Base-by-base conservation (phyloP, 2,113 vertebrate genomes). In the Columba janthina region DNA sequence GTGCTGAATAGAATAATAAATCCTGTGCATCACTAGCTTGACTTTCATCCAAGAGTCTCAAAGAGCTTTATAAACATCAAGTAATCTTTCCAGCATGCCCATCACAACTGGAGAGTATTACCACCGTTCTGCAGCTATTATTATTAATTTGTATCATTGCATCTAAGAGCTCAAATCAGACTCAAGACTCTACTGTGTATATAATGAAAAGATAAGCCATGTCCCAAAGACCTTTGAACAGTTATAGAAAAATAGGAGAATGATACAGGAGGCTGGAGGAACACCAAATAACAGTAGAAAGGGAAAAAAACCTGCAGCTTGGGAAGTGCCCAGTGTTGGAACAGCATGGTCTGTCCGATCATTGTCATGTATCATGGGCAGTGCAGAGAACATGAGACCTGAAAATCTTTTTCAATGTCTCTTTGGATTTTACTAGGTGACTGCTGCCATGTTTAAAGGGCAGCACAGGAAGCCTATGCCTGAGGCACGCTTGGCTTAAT, bases 51-150 rank as follows among this genome's bases (percentile, higher is more conserved):
- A 72, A 50, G 46, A 83, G 40, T 91, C 78, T 96, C 88, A 95
- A 94, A 96, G 88, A 89, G 75, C 93, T 96, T 96, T 90, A 85
- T 95, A 96, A 96, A 95, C 81, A 92, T 96, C 86, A 96, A 90
- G 91, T 84, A 94, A 87, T 94, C 88, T 85, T 94, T 94, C 67
- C 72, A 83, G 81, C 69, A 36, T 77, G 54, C n/a, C 93, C 54
- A 73, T 93, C 67, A 56, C 83, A 70, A 62, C 78, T 84, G 83
- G 89, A 64, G 57, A 84, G 74, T 80, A 44, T 96, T 92, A 58
- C 29, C 38, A 51, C 67, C 7, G 1, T 81, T 83, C 85, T 91
- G 62, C 29, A 85, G 72, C 82, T 85, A 74, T 88, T 89, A 58
- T 79, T 92, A 86, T 88, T 90, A 92, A 90, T 88, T 92, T 86